phyloP scores from a whole-genome alignment of 2,113 vertebrate species.

The Pteruthius melanotis region DNA sequence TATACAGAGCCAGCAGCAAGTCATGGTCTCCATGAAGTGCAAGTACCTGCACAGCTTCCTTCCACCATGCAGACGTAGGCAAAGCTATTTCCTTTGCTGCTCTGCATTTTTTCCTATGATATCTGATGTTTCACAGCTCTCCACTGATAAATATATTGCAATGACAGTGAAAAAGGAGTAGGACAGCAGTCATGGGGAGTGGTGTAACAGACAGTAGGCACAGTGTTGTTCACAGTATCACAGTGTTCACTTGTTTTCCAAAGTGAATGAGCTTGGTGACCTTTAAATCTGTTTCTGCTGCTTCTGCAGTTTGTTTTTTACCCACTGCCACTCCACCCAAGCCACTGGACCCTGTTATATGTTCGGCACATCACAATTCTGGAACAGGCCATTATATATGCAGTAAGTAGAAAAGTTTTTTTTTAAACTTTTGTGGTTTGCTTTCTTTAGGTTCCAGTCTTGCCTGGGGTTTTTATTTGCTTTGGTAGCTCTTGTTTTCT shows the following conservation, averaged over 20 bases:
- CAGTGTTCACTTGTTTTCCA: constrained; percentile 44
- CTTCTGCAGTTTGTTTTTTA: constrained; percentile 34
- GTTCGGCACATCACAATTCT: background rate
- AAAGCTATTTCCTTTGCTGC: background rate
- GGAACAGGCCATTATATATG: background rate
- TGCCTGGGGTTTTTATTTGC: background rate
- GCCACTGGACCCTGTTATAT: background rate
- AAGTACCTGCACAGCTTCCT: background rate
- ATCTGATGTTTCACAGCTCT: constrained; percentile 6
- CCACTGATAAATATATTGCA: background rate
- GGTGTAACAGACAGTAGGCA: constrained; percentile 26
- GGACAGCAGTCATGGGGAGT: background rate
- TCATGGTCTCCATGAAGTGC: background rate
- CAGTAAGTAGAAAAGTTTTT: background rate
- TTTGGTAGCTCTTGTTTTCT: background rate
- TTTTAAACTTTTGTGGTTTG: background rate
- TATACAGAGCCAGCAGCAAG: background rate
- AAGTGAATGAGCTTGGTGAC: constrained; percentile 34
- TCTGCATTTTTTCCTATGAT: background rate
- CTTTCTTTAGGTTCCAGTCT: background rate
- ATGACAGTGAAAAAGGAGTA: background rate
- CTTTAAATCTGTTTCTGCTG: constrained; percentile 51
- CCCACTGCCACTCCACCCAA: background rate
- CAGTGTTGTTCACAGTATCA: constrained; percentile 3
- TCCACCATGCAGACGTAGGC: fast-evolving